A percentile compares a stretch with the other conserved stretches of the same genome.
phyloP scores from a whole-genome alignment of 2,888 invertebrate genomes.

The Ophion ellenae region DNA sequence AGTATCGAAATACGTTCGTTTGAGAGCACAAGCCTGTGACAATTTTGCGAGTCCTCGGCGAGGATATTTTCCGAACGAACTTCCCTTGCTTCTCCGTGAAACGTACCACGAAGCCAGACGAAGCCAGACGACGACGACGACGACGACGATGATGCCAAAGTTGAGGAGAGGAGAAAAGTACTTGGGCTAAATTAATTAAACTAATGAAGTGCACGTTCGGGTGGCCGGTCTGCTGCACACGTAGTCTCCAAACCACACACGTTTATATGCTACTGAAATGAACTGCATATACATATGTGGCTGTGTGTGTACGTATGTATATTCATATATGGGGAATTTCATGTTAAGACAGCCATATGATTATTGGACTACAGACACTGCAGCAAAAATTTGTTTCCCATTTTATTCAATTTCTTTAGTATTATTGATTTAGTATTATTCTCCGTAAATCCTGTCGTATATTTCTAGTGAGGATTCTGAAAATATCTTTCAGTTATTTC shows the following conservation, averaged over 20 bases:
- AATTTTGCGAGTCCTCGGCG: slow-evolving; percentile 47
- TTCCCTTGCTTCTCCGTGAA: slow-evolving; percentile 34
- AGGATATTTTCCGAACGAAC: slow-evolving; percentile 60
- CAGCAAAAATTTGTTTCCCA: too few species aligned
- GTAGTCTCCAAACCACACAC: slow-evolving; percentile 21
- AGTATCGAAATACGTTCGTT: slow-evolving; percentile 44
- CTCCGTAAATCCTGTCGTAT: too few species aligned
- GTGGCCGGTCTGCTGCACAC: slow-evolving; percentile 43
- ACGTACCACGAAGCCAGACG: slow-evolving; percentile 22
- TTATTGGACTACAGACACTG: too few species aligned
- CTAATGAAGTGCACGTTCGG: slow-evolving; percentile 73
- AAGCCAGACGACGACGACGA: slow-evolving; percentile 23
- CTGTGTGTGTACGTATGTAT: background rate
- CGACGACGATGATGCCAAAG: slow-evolving; percentile 33
- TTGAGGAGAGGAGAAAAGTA: slow-evolving; percentile 53
- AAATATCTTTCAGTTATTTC: too few species aligned
- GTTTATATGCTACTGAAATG: slow-evolving; percentile 4
- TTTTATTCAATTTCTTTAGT: too few species aligned
- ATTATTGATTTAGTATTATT: too few species aligned
- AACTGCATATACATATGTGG: background rate
- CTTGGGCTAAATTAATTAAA: slow-evolving; percentile 75
- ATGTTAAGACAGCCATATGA: background rate
- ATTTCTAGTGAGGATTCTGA: too few species aligned
- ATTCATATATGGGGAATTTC: background rate
- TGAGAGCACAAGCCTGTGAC: slow-evolving; percentile 37